Evolutionary conservation across 2,797 vertebrate species (phyloP).

Genomic region (Sylvia borin): DNA sequence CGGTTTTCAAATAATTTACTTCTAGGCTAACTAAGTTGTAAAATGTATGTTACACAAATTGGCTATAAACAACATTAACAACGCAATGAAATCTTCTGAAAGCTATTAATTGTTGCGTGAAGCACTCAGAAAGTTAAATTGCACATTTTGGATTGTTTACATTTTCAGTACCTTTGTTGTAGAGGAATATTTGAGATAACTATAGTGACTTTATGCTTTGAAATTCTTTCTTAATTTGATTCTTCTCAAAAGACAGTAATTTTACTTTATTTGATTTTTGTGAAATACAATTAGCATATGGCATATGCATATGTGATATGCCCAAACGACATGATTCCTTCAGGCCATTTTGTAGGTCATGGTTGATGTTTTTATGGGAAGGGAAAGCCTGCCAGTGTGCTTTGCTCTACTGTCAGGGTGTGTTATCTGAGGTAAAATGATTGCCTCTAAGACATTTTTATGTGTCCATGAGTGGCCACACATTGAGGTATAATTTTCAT

Average conservation of each 20-base stretch:
- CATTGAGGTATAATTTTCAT: slow-evolving; percentile 80
- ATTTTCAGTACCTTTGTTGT: not conserved
- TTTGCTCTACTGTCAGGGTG: slow-evolving; percentile 71
- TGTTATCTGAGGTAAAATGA: slow-evolving; percentile 80
- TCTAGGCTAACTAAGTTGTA: not conserved
- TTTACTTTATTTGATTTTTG: slow-evolving; percentile 52
- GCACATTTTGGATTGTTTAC: not conserved
- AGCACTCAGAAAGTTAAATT: not conserved
- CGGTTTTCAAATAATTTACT: not conserved
- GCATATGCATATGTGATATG: slow-evolving; percentile 19
- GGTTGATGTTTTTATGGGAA: slow-evolving; percentile 65
- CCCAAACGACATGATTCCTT: slow-evolving; percentile 60
- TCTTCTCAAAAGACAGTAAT: slow-evolving; percentile 20
- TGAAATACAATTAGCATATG: slow-evolving; percentile 24
- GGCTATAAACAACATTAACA: not conserved
- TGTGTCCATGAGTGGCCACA: slow-evolving; percentile 79
- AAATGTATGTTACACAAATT: not conserved
- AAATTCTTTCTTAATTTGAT: slow-evolving; percentile 33
- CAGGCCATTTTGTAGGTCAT: slow-evolving; percentile 57
- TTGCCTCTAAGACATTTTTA: slow-evolving; percentile 78
- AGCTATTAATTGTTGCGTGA: not conserved
- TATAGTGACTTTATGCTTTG: not conserved
- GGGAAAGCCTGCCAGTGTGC: slow-evolving; percentile 61
- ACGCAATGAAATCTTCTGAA: not conserved
- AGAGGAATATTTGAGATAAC: not conserved